Percentiles rank a stretch among this genome's conserved stretches.
Evolutionary conservation across 2,797 vertebrate genomes (phyloP).

Genomic region (Amphiprion clarkii): DNA sequence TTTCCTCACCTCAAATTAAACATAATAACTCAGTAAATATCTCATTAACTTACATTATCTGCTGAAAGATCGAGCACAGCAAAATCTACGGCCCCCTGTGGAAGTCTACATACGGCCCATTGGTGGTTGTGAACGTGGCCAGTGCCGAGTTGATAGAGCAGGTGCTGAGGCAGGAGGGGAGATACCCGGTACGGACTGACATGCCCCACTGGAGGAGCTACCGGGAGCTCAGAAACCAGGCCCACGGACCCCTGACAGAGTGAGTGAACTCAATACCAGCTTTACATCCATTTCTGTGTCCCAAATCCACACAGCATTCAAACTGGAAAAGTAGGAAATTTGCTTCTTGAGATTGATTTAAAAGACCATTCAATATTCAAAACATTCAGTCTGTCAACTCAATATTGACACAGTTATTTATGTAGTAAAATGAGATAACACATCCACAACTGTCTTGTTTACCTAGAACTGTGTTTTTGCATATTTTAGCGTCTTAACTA

Average conservation of each 20-base stretch:
- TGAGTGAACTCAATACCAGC: constrained; percentile 64
- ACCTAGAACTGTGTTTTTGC: no score
- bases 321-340: background rate
- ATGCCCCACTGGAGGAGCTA: constrained; percentile 88
- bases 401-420: no score
- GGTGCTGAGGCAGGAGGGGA: constrained; percentile 86
- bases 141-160: constrained; percentile 85
- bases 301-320: background rate
- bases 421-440: no score
- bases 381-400: no score
- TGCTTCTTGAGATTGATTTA: no score
- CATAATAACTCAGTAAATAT: background rate
- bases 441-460: no score
- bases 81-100: constrained; percentile 87
- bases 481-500: no score
- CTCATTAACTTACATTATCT: background rate
- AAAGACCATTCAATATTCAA: no score
- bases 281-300: background rate
- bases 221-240: constrained; percentile 82
- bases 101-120: constrained; percentile 84
- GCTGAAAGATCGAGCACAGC: constrained; percentile 82
- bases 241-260: constrained; percentile 87
- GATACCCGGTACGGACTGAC: constrained; percentile 78
- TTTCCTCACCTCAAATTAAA: background rate
- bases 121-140: constrained; percentile 86